Evolutionary conservation across 2,113 vertebrate species (phyloP).

Genomic region (Elephantulus edwardii): DNA sequence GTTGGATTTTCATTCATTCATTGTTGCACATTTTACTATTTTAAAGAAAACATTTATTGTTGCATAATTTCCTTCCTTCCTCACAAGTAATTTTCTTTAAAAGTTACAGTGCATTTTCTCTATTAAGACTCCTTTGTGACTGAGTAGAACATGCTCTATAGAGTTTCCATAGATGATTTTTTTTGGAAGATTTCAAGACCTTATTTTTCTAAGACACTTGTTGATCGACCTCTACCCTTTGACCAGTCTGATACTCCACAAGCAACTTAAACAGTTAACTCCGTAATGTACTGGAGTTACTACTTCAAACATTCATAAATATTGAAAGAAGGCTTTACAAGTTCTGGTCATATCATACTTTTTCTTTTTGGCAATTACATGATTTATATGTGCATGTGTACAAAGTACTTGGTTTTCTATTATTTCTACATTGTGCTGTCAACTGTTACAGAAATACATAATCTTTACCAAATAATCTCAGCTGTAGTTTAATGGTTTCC

Average conservation of each 20-base stretch:
- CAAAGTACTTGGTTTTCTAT: constrained; percentile 8
- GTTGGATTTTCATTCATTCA: too few species aligned
- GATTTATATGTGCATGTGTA: not conserved
- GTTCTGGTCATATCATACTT: not conserved
- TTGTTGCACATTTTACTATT: too few species aligned
- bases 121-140: too few species aligned
- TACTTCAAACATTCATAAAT: not conserved
- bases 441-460: not conserved
- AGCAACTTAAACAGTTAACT: not conserved
- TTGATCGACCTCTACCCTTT: too few species aligned
- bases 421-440: not conserved
- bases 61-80: too few species aligned
- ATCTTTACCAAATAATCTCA: not conserved
- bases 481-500: constrained; percentile 19
- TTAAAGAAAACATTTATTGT: too few species aligned
- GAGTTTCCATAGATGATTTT: too few species aligned
- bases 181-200: too few species aligned
- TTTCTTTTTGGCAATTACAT: not conserved
- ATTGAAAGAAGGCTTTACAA: constrained; percentile 17
- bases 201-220: too few species aligned
- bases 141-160: too few species aligned
- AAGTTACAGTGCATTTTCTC: too few species aligned
- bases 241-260: not conserved
- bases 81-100: too few species aligned
- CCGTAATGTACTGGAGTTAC: not conserved